Evolutionary conservation across 2,888 invertebrate genomes (phyloP), one percentile per base, ranked within the genome.

Genomic region (Cataglyphis cursor): DNA sequence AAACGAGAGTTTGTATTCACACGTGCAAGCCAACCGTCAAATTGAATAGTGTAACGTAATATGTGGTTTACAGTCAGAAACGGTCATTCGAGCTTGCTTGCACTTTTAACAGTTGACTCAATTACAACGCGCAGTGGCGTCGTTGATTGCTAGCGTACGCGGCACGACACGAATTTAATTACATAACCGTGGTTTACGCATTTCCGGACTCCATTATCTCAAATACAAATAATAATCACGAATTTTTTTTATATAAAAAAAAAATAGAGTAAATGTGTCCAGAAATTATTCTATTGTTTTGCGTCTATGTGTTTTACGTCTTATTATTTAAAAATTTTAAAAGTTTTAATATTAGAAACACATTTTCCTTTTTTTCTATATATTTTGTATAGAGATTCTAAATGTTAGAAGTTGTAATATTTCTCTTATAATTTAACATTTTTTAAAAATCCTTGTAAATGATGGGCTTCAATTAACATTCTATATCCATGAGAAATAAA

Each of bases 81-180:
- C 78, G 59, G 54, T 70, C 76, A 70, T 72, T 54, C 78, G 44
- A 73, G 78, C 73, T 80, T 80, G 78, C 78, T 73, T 80, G 78
- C 78, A 80, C 78, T 80, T 80, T 80, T 80, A 80, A 72, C 73
- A 73, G 78, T 80, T 80, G 78, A 80, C 78, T 80, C 78, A 80
- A 80, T 80, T 80, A 80, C 57, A 80, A 24, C 73, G 73, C 59
- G 78, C 73, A 80, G 59, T 72, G 59, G 41, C 59, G 44, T 78
- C 78, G 78, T 72, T 80, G 78, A 80, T 80, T 80, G 73, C 78
- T 35, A 59, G 74, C 72, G 74, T 80, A 70, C 57, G 51, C 51
- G 31, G 31, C 73, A 10, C 31, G 57, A 44, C 41, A 57, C 31
- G 44, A 80, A 80, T 80, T 80, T 80, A 59, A 80, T 80, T 80